phyloP scores from a whole-genome alignment of 2,888 invertebrate genomes.

The Lasius fuliginosus region DNA sequence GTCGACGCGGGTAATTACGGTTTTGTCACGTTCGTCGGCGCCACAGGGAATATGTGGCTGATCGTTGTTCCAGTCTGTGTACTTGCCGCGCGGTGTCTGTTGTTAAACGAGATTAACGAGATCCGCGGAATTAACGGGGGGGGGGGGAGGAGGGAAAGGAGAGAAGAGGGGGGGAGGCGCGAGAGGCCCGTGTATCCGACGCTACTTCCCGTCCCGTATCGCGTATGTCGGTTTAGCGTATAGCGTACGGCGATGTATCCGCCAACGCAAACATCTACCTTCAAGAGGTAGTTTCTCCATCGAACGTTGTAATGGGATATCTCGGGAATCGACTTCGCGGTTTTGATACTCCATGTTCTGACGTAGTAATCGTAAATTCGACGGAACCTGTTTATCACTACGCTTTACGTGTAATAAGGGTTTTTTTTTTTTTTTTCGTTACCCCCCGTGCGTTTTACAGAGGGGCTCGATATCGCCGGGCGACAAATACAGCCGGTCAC shows the following conservation, averaged over 20 bases:
- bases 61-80: slow-evolving; percentile 72
- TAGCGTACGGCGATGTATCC: background rate
- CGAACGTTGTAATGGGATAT: background rate
- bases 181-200: slow-evolving; percentile 13
- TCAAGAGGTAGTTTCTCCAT: background rate
- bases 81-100: slow-evolving; percentile 67
- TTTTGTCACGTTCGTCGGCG: slow-evolving; percentile 75
- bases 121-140: slow-evolving; percentile 63
- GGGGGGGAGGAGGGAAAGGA: background rate
- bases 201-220: slow-evolving; percentile 27
- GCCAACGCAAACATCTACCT: slow-evolving; percentile 14
- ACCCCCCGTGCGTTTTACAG: slow-evolving; percentile 86
- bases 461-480: slow-evolving; percentile 95
- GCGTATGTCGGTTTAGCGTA: slow-evolving; percentile 29
- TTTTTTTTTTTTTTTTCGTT: background rate
- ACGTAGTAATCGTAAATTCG: slow-evolving; percentile 3
- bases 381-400: background rate
- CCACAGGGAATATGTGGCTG: slow-evolving; percentile 71
- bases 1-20: slow-evolving; percentile 75
- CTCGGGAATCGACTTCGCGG: slow-evolving; percentile 2
- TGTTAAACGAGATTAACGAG: slow-evolving; percentile 67
- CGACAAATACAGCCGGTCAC: slow-evolving; percentile 92
- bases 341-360: background rate
- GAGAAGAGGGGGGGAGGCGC: background rate
- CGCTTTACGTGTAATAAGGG: slow-evolving; percentile 7